Conservation (phyloP, 2,888 invertebrate species). For the Dendrolimus houi region DNA sequence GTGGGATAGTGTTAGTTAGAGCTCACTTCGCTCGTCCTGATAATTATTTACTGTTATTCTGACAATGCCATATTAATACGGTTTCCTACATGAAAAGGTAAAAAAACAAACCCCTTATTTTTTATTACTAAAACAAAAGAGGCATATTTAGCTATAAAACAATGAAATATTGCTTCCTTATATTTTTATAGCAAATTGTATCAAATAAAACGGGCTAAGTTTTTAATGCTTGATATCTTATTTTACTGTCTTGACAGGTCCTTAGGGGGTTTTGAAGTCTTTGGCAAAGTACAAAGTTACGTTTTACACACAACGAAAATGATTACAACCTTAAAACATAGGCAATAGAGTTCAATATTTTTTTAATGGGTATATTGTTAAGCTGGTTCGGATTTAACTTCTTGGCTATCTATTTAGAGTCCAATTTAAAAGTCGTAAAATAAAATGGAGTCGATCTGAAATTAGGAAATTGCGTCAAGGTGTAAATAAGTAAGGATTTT, state of each 20-base stretch:
- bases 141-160: neutral
- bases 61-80: too few relatives aligned
- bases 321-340: neutral
- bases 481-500: conserved; percentile 17
- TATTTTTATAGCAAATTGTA: conserved; percentile 5
- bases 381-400: neutral
- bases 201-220: conserved; percentile 21
- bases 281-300: neutral
- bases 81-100: too few relatives aligned
- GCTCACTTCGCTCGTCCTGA: too few relatives aligned
- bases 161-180: neutral
- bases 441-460: conserved; percentile 15
- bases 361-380: neutral
- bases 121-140: neutral
- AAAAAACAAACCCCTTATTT: too few relatives aligned
- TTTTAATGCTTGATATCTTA: conserved; percentile 20
- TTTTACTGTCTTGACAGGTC: conserved; percentile 21
- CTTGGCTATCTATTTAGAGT: conserved; percentile 16
- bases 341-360: neutral
- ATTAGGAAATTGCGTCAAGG: conserved; percentile 14
- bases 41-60: too few relatives aligned
- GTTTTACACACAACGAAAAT: neutral
- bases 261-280: conserved; percentile 19
- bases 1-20: too few relatives aligned
- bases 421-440: conserved; percentile 40